phyloP scores from a whole-genome alignment of 1,140 invertebrate species.

The Ceratina japonica region DNA sequence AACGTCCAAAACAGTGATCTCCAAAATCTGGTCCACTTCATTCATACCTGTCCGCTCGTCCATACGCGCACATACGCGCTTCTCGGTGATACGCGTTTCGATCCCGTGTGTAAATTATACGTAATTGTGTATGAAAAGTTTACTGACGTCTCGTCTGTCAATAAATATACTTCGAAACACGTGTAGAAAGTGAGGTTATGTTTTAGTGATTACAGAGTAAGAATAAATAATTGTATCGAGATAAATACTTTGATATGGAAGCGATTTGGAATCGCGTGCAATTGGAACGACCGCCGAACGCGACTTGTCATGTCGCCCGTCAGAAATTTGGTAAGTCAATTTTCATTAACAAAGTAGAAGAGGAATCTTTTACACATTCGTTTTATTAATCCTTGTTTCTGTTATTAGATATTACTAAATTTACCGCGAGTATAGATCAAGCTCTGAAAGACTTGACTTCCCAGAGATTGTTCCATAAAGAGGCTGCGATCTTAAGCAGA shows the following conservation, averaged over 20 bases:
- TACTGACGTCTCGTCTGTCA: neutral
- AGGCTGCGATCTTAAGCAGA: conserved; percentile 81
- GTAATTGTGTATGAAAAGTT: neutral
- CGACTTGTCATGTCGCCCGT: conserved; percentile 55
- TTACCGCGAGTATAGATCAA: conserved; percentile 53
- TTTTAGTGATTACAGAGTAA: neutral
- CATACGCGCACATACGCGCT: no score
- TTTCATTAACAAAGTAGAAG: neutral
- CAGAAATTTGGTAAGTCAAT: conserved; percentile 63
- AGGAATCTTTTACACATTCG: neutral
- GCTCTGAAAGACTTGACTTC: conserved; percentile 76
- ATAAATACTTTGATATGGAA: conserved; percentile 58
- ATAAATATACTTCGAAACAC: neutral
- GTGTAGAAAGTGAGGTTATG: conserved; percentile 12
- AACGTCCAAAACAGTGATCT: no score
- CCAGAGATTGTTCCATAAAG: conserved; percentile 78
- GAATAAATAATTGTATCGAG: neutral
- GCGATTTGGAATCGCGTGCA: conserved; percentile 69
- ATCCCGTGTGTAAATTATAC: neutral
- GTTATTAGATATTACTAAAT: conserved; percentile 62
- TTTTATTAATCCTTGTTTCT: conserved; percentile 8
- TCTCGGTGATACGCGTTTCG: no score
- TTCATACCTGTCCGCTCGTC: neutral
- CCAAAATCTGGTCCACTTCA: neutral
- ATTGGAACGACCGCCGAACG: conserved; percentile 67